Evolutionary conservation across 2,797 vertebrate genomes (phyloP).

Genomic region (Moxostoma hubbsi): DNA sequence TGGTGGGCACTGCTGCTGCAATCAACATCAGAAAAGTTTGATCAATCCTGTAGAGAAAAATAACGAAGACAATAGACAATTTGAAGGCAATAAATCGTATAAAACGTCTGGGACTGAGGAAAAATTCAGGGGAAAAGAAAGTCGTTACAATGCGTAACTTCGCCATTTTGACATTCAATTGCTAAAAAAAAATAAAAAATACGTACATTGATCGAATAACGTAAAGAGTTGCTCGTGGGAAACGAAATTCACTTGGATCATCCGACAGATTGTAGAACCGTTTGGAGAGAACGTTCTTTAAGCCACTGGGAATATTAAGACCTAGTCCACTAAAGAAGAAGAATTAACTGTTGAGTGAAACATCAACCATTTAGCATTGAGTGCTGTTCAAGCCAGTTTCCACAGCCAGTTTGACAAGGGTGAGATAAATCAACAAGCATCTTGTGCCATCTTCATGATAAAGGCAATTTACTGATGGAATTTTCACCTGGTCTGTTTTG

Average conservation of each 20-base stretch:
- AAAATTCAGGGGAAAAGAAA: conserved; percentile 58
- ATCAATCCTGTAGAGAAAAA: conserved; percentile 47
- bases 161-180: conserved; percentile 74
- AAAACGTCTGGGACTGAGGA: conserved; percentile 9
- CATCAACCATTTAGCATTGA: conserved; percentile 29
- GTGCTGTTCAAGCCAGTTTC: conserved; percentile 53
- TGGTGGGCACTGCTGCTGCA: conserved; percentile 96
- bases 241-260: conserved; percentile 49
- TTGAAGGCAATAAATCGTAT: conserved; percentile 50
- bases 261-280: conserved; percentile 49
- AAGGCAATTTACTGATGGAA: conserved; percentile 29
- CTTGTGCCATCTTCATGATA: conserved; percentile 63
- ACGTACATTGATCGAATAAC: not conserved
- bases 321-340: conserved; percentile 48
- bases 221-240: not conserved
- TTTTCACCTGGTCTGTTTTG: conserved; percentile 43
- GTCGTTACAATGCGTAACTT: conserved; percentile 69
- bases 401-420: conserved; percentile 37
- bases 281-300: conserved; percentile 50
- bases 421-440: conserved; percentile 49
- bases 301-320: conserved; percentile 54
- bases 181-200: conserved; percentile 57
- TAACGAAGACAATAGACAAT: conserved; percentile 59
- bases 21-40: conserved; percentile 66
- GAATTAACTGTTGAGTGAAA: conserved; percentile 52